Conservation (phyloP, 2,113 vertebrate species). For the Panthera uncia region DNA sequence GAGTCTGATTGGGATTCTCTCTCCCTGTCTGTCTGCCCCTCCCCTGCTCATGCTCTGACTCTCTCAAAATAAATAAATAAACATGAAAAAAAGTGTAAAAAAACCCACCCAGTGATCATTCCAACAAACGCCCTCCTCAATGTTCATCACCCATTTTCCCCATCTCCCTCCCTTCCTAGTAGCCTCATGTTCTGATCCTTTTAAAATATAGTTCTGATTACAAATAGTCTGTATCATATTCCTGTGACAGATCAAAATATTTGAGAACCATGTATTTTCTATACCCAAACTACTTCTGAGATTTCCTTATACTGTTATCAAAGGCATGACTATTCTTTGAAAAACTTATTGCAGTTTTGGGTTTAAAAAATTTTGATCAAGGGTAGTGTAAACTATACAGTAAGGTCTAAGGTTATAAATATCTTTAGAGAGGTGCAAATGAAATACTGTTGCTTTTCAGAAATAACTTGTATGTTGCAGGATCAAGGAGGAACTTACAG, state of each 20-base stretch:
- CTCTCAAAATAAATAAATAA: too few relatives aligned
- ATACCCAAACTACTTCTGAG: not conserved
- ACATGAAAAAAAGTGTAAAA: too few relatives aligned
- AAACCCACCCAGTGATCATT: too few relatives aligned
- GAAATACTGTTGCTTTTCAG: not conserved
- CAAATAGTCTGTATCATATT: not conserved
- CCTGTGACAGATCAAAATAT: not conserved
- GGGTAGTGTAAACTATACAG: not conserved
- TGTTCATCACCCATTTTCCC: too few relatives aligned
- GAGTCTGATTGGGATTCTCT: too few relatives aligned
- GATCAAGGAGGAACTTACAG: not conserved
- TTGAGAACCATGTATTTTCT: not conserved
- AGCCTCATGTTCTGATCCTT: not conserved
- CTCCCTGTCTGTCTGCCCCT: too few relatives aligned
- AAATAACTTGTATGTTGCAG: not conserved
- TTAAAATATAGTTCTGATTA: not conserved
- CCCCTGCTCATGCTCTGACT: too few relatives aligned
- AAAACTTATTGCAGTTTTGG: not conserved
- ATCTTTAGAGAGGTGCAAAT: not conserved
- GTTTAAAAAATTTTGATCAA: not conserved
- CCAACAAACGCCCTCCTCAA: too few relatives aligned
- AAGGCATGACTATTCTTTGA: not conserved
- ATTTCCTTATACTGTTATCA: not conserved
- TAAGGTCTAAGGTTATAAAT: not conserved
- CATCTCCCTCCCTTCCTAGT: too few relatives aligned